These are phyloP conservation scores for Epistrophe eligans DNA, from an alignment of 2,888 invertebrate species.

Conservation along the genomic window DNA sequence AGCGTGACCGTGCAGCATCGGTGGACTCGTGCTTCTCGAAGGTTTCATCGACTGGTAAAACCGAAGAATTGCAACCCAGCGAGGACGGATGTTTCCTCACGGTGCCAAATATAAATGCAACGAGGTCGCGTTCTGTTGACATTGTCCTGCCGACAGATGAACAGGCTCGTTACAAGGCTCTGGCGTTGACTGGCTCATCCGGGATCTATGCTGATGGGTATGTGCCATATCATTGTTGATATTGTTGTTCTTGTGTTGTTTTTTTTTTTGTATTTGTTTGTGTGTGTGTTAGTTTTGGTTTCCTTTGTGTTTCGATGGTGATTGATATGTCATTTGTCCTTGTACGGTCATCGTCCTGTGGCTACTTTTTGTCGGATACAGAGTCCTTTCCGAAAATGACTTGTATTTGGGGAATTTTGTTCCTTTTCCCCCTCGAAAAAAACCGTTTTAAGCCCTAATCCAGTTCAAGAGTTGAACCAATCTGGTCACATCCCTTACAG, in stretches of 20 bases:
- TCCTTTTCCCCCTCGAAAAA: neutral
- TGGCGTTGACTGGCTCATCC: slow-evolving; percentile 87
- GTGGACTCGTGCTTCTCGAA: slow-evolving; percentile 94
- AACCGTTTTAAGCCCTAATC: neutral
- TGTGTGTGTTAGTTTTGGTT: slow-evolving; percentile 23
- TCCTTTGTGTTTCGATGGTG: slow-evolving; percentile 45
- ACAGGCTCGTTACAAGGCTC: slow-evolving; percentile 93
- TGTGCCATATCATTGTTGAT: slow-evolving; percentile 75
- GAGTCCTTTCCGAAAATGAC: slow-evolving; percentile 28
- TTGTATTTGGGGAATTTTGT: slow-evolving; percentile 5
- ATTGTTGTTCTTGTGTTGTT: slow-evolving; percentile 57
- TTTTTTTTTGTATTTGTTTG: slow-evolving; percentile 32
- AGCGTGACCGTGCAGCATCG: slow-evolving; percentile 93
- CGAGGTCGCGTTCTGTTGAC: slow-evolving; percentile 93
- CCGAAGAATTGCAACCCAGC: slow-evolving; percentile 88
- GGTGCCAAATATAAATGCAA: slow-evolving; percentile 89
- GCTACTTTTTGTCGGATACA: slow-evolving; percentile 24
- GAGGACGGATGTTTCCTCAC: slow-evolving; percentile 86
- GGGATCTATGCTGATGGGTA: slow-evolving; percentile 80
- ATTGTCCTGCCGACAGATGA: slow-evolving; percentile 94
- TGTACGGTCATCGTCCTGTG: slow-evolving; percentile 10
- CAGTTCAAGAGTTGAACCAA: slow-evolving; percentile 28
- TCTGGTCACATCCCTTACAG: neutral
- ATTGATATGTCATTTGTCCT: slow-evolving; percentile 58
- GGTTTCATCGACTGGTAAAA: slow-evolving; percentile 89